phyloP scores from a whole-genome alignment of 2,797 vertebrate species.

The Gastrophryne carolinensis region DNA sequence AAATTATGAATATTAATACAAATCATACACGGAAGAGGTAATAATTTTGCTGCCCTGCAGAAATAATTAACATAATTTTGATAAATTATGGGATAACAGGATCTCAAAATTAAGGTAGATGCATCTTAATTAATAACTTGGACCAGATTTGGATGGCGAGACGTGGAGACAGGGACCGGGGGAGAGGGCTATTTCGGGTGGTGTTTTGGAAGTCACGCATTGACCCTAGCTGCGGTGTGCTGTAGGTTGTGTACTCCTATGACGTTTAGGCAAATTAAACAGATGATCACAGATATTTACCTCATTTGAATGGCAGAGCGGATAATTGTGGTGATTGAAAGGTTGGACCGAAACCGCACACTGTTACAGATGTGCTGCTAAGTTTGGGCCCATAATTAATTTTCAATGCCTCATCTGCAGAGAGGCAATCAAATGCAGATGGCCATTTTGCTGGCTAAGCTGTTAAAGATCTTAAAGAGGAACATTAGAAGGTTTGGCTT shows the following conservation, averaged over 20 bases:
- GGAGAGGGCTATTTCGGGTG: constrained; percentile 50
- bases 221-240: not conserved
- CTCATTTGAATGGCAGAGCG: constrained; percentile 9
- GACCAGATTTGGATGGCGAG: constrained; percentile 94
- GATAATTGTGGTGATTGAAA: constrained; percentile 15
- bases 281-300: constrained; percentile 37
- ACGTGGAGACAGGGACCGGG: constrained; percentile 76
- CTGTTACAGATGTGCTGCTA: not conserved
- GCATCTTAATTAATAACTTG: constrained; percentile 99
- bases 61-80: constrained; percentile 99
- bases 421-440: not conserved
- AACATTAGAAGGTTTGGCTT: no score
- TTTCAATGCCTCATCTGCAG: not conserved
- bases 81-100: constrained; percentile 99
- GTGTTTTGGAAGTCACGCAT: not conserved
- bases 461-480: no score
- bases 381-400: not conserved
- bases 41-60: constrained; percentile 99
- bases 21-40: constrained; percentile 98
- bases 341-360: not conserved
- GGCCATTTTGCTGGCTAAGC: not conserved
- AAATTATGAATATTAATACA: constrained; percentile 98
- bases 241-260: not conserved
- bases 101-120: constrained; percentile 97
- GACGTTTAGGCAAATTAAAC: constrained; percentile 26